Conservation (phyloP, 2,797 vertebrate genomes). For the Danio kyathit region DNA sequence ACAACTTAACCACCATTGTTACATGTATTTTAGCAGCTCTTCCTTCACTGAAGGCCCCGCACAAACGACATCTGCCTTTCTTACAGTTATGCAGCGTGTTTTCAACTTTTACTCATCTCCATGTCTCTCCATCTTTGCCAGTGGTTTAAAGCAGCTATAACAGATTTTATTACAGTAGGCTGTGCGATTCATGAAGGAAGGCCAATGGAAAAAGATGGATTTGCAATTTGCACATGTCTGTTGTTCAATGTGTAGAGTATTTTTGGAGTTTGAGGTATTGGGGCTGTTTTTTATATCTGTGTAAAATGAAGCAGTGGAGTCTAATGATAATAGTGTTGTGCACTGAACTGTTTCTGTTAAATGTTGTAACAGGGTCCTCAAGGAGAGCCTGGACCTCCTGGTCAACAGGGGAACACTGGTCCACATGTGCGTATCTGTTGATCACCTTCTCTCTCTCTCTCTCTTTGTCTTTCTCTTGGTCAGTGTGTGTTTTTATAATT, state of each 20-base stretch:
- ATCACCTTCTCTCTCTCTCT: not conserved
- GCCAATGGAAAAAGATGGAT: constrained; percentile 36
- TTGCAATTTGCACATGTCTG: constrained; percentile 14
- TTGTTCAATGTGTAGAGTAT: constrained; percentile 1
- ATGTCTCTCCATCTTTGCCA: not conserved
- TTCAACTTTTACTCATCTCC: not conserved
- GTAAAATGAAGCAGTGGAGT: constrained; percentile 16
- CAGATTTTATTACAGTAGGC: constrained; percentile 34
- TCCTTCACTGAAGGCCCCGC: not conserved
- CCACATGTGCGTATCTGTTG: constrained; percentile 78
- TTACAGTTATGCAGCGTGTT: not conserved
- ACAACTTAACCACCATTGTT: no score
- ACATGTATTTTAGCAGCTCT: not conserved
- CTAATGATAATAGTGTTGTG: not conserved
- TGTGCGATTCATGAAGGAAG: not conserved
- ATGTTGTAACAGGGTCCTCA: constrained; percentile 80
- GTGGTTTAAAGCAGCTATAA: constrained; percentile 18
- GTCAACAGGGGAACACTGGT: constrained; percentile 87
- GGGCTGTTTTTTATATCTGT: constrained; percentile 34
- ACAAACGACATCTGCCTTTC: not conserved
- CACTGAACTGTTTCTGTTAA: not conserved
- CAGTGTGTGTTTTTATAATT: not conserved
- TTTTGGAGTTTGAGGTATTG: constrained; percentile 17
- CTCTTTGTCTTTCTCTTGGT: not conserved
- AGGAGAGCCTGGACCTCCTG: constrained; percentile 87